Base-by-base conservation (phyloP, 2,888 invertebrate genomes). In the Hybos culiciformis region DNA sequence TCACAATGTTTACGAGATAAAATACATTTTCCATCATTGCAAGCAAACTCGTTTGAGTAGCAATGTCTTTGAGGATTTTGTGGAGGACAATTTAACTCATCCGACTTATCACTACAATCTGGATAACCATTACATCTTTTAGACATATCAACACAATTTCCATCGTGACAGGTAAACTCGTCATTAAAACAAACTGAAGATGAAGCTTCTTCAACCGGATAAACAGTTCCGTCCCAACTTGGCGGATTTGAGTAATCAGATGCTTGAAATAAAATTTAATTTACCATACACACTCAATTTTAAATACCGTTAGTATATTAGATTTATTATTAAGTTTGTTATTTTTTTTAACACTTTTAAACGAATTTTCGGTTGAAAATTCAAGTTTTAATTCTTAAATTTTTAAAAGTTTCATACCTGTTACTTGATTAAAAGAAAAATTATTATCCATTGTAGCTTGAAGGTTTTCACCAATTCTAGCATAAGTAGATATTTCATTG, bases 41-140 rank as follows among this genome's bases (percentile, higher is more conserved):
- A 36, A 20, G 14, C 14, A 21, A 36, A 36, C 8, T 21, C 21
- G 14, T 21, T 8, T 8, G 18, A 2, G 12, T 14, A 3, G 29
- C n/a, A n/a, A n/a, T n/a, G n/a, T n/a, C n/a, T n/a, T 29, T 8
- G 12, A 7, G 4, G 5, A 2, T 29, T 29, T n/a, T n/a, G n/a
- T n/a, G 6, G 8, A n/a, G 29, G n/a, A 29, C 74, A 75, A 43
- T 62, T 56, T 2, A 39, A 26, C 59, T 76, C 75, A 55, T 75
- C 76, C n/a, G 65, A 64, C 17, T 65, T 65, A 51, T 70, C 66
- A 8, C 52, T 51, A 55, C 76, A 76, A 53, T 76, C 73, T 14
- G 41, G 24, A 11, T 51, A 52, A 15, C 24, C 14, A 41, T 50
- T 45, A 38, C 50, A 50, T 17, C 21, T 21, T 12, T 26, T n/a